phyloP scores from a whole-genome alignment of 2,113 vertebrate genomes.

The Paradisaea rubra region DNA sequence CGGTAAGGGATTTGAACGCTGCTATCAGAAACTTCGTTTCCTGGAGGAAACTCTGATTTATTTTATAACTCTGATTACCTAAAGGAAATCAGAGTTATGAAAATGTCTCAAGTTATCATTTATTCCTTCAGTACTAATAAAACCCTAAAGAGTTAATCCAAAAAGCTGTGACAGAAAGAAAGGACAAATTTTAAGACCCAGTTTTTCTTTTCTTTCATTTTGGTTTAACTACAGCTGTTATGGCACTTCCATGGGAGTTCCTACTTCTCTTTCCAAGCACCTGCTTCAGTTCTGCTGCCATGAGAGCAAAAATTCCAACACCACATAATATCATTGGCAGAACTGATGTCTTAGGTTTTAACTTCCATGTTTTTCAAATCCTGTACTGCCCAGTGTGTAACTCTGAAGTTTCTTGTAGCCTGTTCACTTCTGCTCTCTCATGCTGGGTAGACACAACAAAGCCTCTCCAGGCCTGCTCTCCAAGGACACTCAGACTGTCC shows the following conservation, averaged over 20 bases:
- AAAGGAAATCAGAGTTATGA: not conserved
- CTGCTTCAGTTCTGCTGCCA: not conserved
- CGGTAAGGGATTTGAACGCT: not conserved
- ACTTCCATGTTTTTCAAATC: no score
- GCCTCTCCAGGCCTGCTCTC: no score
- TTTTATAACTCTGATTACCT: not conserved
- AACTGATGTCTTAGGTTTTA: no score
- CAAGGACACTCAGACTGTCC: no score
- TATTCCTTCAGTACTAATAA: not conserved
- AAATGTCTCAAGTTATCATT: not conserved
- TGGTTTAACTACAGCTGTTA: not conserved
- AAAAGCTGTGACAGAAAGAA: not conserved
- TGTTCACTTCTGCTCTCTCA: no score
- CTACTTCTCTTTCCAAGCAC: not conserved
- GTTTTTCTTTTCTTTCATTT: not conserved
- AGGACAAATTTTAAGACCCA: not conserved
- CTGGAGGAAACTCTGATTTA: not conserved
- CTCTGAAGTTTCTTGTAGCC: no score
- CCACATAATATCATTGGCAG: not conserved
- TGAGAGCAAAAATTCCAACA: not conserved
- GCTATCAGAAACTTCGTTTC: not conserved
- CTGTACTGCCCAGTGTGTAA: no score
- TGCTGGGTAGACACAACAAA: no score
- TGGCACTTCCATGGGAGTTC: not conserved
- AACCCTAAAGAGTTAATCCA: not conserved